Evolutionary conservation across 2,797 vertebrate species (phyloP), one percentile per base, ranked within the genome.

Genomic region (Spheniscus humboldti): DNA sequence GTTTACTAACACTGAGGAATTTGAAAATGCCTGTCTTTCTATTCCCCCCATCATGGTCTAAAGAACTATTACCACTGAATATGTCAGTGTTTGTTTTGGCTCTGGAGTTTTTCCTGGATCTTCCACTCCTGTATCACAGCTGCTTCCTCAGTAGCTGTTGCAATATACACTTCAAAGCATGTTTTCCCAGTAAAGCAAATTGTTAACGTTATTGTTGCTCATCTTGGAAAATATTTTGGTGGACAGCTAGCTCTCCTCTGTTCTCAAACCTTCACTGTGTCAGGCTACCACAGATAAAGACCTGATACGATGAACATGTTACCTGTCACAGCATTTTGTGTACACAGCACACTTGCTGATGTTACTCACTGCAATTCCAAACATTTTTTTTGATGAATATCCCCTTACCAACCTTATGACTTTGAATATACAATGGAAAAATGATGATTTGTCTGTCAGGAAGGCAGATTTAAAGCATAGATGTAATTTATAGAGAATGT

Each of bases 71-170:
- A 3, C 56, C 18, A 16, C 35, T 41, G 62, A 67, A 33, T 66
- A 80, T 31, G 22, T 72, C 19, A 35, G 12, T 81, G 50, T 86
- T 94, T 85, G 16, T 41, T 96, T 91, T 94, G 92, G 67, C 82
- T 91, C n/a, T 72, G 47, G 69, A 86, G 13, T n/a, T 94, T 67
- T 91, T 94, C 78, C 89, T 88, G 92, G 55, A 75, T 69, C 31
- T 86, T 80, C 67, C 50, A 69, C 62, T 91, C 45, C 28, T 64
- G 43, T 72, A 22, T 48, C 80, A 77, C 94, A 97, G 88, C 91
- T 96, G 94, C 73, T 95, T 96, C 95, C 94, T 92, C 73, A 67
- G 57, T 52, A 75, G 43, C 59, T 76, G 50, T 86, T 75, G 39
- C 68, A 86, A 35, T 81, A 55, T 18, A 27, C 43, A 88, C 47